Percentiles rank a stretch among this genome's conserved stretches.
Conservation (phyloP, 23 tunicate species). For the Trididemnum clinides region DNA sequence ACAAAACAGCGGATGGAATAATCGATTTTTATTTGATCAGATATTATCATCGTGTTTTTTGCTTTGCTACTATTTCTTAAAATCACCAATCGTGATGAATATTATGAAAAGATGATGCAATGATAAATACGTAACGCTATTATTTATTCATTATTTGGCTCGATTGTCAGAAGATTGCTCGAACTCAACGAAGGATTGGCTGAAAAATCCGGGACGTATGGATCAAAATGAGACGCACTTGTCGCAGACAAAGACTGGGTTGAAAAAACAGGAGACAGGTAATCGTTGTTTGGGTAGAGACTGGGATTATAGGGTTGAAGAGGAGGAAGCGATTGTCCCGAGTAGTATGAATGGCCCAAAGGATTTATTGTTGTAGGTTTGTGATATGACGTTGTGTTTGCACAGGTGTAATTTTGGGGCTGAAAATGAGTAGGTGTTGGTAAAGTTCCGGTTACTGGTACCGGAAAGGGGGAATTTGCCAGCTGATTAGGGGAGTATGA, state of each 20-base stretch:
- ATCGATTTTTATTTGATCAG: too few relatives aligned
- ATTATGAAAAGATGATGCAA: too few relatives aligned
- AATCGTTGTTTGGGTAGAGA: constrained; percentile 18
- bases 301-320: constrained; percentile 19
- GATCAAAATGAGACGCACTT: not conserved
- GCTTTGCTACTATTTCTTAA: too few relatives aligned
- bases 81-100: too few relatives aligned
- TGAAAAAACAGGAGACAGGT: constrained; percentile 14
- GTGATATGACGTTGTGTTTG: constrained; percentile 6
- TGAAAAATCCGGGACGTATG: not conserved
- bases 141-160: not conserved
- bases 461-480: too few relatives aligned
- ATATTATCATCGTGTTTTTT: too few relatives aligned
- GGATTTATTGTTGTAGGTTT: not conserved
- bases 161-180: not conserved
- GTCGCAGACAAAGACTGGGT: not conserved
- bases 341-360: constrained; percentile 27
- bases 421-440: not conserved
- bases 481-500: not conserved
- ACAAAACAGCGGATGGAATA: too few relatives aligned
- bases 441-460: too few relatives aligned
- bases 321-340: not conserved
- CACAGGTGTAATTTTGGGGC: not conserved
- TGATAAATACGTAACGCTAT: too few relatives aligned
- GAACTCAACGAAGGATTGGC: not conserved